These are phyloP conservation scores for Spodoptera frugiperda DNA, from an alignment of 1,140 invertebrate genomes.

Conservation along the genomic window DNA sequence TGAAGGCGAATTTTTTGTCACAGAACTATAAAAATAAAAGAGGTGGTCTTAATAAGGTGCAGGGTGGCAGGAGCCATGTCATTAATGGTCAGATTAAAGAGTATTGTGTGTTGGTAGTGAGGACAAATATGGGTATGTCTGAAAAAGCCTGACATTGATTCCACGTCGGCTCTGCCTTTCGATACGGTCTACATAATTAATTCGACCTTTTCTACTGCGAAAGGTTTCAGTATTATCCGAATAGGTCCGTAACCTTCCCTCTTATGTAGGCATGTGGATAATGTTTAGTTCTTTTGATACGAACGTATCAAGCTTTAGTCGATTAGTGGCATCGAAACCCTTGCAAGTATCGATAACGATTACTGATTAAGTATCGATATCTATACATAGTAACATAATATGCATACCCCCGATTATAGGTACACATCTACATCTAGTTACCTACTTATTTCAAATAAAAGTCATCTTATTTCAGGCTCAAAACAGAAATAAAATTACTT, in stretches of 20 bases:
- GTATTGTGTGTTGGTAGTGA: constrained; percentile 33
- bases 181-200: constrained; percentile 45
- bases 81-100: constrained; percentile 48
- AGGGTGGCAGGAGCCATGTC: constrained; percentile 49
- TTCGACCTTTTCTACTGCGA: constrained; percentile 28
- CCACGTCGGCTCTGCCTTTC: constrained; percentile 24
- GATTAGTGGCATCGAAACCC: constrained; percentile 12
- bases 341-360: background rate
- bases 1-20: constrained; percentile 56
- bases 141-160: constrained; percentile 42
- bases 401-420: no score
- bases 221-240: constrained; percentile 15
- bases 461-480: no score
- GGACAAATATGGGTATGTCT: constrained; percentile 47
- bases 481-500: no score
- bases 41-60: constrained; percentile 56
- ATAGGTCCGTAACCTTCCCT: constrained; percentile 20
- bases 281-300: constrained; percentile 27
- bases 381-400: no score
- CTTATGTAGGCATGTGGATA: constrained; percentile 12
- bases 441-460: no score
- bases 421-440: no score
- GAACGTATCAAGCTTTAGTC: constrained; percentile 11
- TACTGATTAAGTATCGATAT: background rate
- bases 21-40: constrained; percentile 53